phyloP scores from a whole-genome alignment of 2,888 invertebrate genomes.

The Cynaeus angustus region DNA sequence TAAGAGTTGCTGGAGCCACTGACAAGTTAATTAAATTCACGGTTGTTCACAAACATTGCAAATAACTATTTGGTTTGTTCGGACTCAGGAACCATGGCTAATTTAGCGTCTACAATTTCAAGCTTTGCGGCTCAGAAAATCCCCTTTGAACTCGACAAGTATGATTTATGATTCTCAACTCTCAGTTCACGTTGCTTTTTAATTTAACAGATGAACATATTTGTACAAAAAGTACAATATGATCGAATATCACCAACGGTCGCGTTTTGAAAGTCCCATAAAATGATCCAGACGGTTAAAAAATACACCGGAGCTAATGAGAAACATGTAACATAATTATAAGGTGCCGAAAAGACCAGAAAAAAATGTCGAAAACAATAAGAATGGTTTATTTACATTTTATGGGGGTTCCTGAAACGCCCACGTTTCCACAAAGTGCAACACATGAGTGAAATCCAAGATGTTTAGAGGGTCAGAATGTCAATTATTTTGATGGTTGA shows the following conservation, averaged over 20 bases:
- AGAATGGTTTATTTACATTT: slow-evolving; percentile 12
- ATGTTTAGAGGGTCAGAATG: slow-evolving; percentile 44
- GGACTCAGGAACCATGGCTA: slow-evolving; percentile 60
- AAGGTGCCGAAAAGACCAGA: slow-evolving; percentile 2
- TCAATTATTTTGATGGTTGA: slow-evolving; percentile 45
- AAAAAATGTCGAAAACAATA: slow-evolving; percentile 4
- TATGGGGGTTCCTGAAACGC: slow-evolving; percentile 33
- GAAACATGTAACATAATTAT: slow-evolving; percentile 3
- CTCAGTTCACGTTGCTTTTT: slow-evolving; percentile 27
- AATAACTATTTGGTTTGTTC: slow-evolving; percentile 29
- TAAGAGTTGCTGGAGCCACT: slow-evolving; percentile 37
- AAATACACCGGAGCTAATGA: slow-evolving; percentile 23
- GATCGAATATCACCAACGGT: too few species aligned
- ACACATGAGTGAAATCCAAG: slow-evolving; percentile 42
- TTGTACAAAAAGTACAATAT: not conserved
- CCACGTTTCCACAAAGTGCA: slow-evolving; percentile 30
- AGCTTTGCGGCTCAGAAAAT: slow-evolving; percentile 63
- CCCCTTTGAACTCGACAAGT: slow-evolving; percentile 61
- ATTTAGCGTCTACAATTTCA: slow-evolving; percentile 64
- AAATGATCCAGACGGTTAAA: slow-evolving; percentile 26
- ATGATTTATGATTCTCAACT: slow-evolving; percentile 56
- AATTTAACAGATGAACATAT: slow-evolving; percentile 16
- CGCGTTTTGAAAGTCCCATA: not conserved
- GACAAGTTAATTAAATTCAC: slow-evolving; percentile 46
- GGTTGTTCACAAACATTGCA: slow-evolving; percentile 39